phyloP scores from a whole-genome alignment of 2,113 vertebrate genomes.

The Sitta europaea region DNA sequence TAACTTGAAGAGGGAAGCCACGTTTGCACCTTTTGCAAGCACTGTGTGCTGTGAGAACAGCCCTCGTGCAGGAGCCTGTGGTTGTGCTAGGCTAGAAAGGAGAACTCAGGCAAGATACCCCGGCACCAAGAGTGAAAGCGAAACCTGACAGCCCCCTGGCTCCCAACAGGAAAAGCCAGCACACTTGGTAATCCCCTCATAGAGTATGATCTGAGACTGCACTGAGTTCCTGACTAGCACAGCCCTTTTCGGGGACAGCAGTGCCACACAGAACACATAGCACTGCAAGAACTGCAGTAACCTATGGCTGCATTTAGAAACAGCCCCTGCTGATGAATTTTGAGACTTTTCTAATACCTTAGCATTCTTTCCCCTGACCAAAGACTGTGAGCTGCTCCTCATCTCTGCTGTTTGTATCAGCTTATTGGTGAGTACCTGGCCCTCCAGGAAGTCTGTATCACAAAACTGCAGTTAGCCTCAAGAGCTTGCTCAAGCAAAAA shows the following conservation, averaged over 20 bases:
- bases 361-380: neutral
- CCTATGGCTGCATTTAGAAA: neutral
- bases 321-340: neutral
- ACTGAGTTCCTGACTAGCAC: accelerated
- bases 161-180: neutral
- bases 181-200: accelerated
- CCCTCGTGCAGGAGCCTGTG: neutral
- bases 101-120: neutral
- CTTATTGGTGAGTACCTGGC: neutral
- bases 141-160: neutral
- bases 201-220: neutral
- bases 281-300: neutral
- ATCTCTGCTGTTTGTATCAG: neutral
- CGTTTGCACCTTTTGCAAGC: accelerated
- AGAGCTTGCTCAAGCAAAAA: neutral
- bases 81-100: neutral
- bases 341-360: neutral
- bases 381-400: neutral
- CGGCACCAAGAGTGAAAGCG: neutral
- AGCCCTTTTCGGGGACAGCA: accelerated
- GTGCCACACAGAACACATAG: neutral
- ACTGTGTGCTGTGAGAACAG: neutral
- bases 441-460: neutral
- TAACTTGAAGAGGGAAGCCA: neutral
- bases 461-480: neutral